Conservation (phyloP, 2,888 invertebrate species). For the Metalampra italica region DNA sequence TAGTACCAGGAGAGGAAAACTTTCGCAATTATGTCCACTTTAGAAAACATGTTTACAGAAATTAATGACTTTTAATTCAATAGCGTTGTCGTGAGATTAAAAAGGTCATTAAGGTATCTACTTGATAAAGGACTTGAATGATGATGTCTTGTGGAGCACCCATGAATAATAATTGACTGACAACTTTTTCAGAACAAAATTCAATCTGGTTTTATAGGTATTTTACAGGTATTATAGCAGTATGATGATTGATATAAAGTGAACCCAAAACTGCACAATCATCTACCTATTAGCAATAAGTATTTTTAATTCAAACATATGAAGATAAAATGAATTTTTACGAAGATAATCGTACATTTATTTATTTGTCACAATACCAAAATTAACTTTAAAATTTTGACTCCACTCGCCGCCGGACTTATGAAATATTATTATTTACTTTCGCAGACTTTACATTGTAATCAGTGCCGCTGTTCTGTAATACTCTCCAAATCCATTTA, state of each 20-base stretch:
- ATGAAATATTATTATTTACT: constrained; percentile 18
- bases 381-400: background rate
- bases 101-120: no score
- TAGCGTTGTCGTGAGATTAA: no score
- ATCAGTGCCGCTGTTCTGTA: constrained; percentile 29
- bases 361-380: background rate
- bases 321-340: background rate
- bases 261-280: no score
- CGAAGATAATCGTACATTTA: background rate
- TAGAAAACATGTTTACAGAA: background rate
- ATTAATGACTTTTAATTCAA: no score
- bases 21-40: constrained; percentile 1
- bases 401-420: background rate
- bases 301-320: background rate
- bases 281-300: no score
- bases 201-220: no score
- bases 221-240: no score
- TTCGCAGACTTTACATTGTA: constrained; percentile 30
- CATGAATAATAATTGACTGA: no score
- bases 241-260: no score
- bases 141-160: no score
- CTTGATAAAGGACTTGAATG: no score
- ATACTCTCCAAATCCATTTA: constrained; percentile 36
- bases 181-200: no score
- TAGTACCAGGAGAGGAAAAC: background rate